Base-by-base conservation (phyloP, 2,888 invertebrate species). In the Sinelater perroti region DNA sequence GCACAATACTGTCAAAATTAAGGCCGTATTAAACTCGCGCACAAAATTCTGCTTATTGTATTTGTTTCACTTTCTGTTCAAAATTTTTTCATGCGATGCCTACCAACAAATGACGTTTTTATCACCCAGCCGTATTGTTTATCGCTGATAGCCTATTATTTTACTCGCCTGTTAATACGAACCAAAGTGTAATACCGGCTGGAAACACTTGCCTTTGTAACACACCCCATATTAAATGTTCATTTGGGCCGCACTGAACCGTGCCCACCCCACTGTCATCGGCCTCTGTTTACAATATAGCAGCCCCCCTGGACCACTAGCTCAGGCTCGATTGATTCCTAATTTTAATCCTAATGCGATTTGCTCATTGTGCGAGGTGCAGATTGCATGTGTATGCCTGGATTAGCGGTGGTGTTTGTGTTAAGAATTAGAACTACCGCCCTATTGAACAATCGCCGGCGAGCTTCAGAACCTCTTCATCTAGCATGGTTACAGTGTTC, bases 181-280 rank as follows among this genome's bases (percentile, higher is more conserved):
- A 10, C 24, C 20, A 18, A 31, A 47, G 35, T 45, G 49, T 54
- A 53, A 54, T 59, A 38, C 31, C 7, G 28, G 50, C 50, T 55
- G 5, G 10, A 30, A 50, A 26, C 57, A 58, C 54, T 68, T 70
- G 68, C 66, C 69, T 70, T 69, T 70, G 69, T 73, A 72, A 72
- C 67, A 64, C 68, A 68, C 72, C 73, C 73, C 71, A 68, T 68
- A 76, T 76, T 76, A 75, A 77, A 77, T 77, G 76, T 72, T 75
- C 76, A 76, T 77, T 77, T 76, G 70, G 71, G 67, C 66, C 71
- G 70, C 70, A 69, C 71, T 71, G 67, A 55, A 51, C 50, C 47
- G 56, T 55, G 49, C 49, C 53, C 49, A 55, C 56, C 63, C 61
- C 52, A 53, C 54, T 53, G 60, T 62, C 52, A 60, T 53, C 51